A percentile compares a stretch with the other conserved stretches of the same genome.
phyloP scores from a whole-genome alignment of 2,113 vertebrate species.

The Xiphias gladius region DNA sequence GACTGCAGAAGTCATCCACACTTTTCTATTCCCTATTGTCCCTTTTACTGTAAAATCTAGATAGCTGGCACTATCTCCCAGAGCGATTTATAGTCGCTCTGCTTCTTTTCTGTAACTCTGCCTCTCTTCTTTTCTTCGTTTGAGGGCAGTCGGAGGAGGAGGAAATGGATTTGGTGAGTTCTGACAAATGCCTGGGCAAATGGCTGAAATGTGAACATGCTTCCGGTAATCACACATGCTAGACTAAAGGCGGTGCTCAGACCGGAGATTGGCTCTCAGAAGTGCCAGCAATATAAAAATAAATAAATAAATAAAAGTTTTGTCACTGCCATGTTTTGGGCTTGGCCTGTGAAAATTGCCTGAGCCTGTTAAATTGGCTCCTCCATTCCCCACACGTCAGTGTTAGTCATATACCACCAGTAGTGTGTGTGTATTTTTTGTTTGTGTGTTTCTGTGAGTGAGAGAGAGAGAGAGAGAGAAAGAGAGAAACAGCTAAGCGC shows the following conservation, averaged over 20 bases:
- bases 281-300: constrained; percentile 48
- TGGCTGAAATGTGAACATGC: constrained; percentile 68
- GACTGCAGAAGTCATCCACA: constrained; percentile 33
- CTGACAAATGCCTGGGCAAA: constrained; percentile 74
- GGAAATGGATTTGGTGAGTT: constrained; percentile 99
- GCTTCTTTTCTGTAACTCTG: constrained; percentile 69
- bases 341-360: constrained; percentile 76
- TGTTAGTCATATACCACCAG: constrained; percentile 59
- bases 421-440: constrained; percentile 6
- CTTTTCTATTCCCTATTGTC: constrained; percentile 19
- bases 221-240: constrained; percentile 59
- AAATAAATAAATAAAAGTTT: constrained; percentile 37
- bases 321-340: constrained; percentile 80
- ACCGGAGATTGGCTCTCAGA: constrained; percentile 52
- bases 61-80: constrained; percentile 21
- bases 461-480: background rate
- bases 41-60: constrained; percentile 29
- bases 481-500: background rate
- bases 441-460: constrained; percentile 4
- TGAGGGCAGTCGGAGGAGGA: constrained; percentile 97
- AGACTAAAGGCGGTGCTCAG: constrained; percentile 55
- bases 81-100: constrained; percentile 41
- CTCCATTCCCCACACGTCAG: constrained; percentile 56
- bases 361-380: constrained; percentile 72
- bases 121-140: constrained; percentile 83